A percentile compares a stretch with the other conserved stretches of the same genome.
phyloP scores from a whole-genome alignment of 2,888 invertebrate genomes.

The Agrochola lota region DNA sequence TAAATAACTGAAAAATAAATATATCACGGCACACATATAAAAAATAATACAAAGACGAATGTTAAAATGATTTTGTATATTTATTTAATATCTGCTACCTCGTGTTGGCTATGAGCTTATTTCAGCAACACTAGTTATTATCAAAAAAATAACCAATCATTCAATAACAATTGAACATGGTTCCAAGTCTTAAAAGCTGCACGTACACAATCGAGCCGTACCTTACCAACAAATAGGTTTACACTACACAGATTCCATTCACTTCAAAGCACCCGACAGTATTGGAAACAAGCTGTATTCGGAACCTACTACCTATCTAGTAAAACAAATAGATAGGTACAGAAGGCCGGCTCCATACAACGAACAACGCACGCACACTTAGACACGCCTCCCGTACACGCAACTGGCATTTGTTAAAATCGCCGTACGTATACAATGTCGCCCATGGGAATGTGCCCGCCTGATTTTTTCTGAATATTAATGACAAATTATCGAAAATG shows the following conservation, averaged over 20 bases:
- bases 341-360: slow-evolving; percentile 10
- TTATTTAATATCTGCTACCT: not conserved
- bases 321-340: not conserved
- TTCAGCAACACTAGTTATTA: no score
- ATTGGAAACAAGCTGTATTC: slow-evolving; percentile 49
- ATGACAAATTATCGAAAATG: no score
- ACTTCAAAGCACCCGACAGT: slow-evolving; percentile 42
- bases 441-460: no score
- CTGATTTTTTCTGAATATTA: no score
- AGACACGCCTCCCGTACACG: not conserved
- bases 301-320: slow-evolving; percentile 43
- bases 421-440: no score
- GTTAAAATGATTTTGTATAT: no score
- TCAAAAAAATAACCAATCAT: not conserved
- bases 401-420: no score
- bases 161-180: slow-evolving; percentile 14
- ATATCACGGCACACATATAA: no score
- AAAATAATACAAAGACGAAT: not conserved
- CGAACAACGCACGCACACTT: not conserved
- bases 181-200: slow-evolving; percentile 10
- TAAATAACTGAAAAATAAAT: not conserved
- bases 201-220: slow-evolving; percentile 7
- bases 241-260: slow-evolving; percentile 38
- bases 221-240: slow-evolving; percentile 42
- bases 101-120: not conserved